Percentiles rank a stretch among this genome's conserved stretches.
phyloP scores from a whole-genome alignment of 2,113 vertebrate species.

The Salvelinus fontinalis region DNA sequence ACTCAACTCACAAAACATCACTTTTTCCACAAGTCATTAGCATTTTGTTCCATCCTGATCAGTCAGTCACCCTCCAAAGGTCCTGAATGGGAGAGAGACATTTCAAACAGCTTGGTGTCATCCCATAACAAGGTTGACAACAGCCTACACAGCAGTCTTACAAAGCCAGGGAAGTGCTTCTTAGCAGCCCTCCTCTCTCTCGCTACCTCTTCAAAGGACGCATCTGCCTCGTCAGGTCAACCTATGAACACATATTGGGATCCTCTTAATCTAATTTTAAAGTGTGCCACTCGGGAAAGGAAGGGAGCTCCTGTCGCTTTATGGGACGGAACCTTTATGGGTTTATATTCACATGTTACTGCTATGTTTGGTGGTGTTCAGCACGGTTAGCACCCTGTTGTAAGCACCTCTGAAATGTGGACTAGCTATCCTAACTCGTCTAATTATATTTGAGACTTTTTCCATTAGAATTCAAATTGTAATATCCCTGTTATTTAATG shows the following conservation, averaged over 20 bases:
- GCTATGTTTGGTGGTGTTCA: background rate
- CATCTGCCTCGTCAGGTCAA: background rate
- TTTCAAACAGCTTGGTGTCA: too few species aligned
- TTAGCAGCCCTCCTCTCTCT: background rate
- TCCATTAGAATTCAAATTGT: too few species aligned
- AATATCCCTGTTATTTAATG: too few species aligned
- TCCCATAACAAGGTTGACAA: background rate
- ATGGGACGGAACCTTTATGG: background rate
- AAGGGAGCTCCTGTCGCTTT: slow-evolving; percentile 2
- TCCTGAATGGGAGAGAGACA: background rate
- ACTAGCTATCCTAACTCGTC: too few species aligned
- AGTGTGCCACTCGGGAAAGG: background rate
- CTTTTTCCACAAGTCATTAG: too few species aligned
- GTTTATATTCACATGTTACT: background rate
- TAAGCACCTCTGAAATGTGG: too few species aligned
- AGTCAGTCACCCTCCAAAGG: background rate
- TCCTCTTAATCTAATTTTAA: background rate
- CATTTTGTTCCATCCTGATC: too few species aligned
- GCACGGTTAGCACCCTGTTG: background rate
- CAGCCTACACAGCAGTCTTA: background rate
- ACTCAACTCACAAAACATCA: too few species aligned
- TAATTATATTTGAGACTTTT: too few species aligned
- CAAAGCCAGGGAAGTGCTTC: background rate
- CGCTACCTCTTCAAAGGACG: background rate
- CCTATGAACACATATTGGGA: background rate